Conservation (phyloP, 2,113 vertebrate genomes). For the Cinclus cinclus region DNA sequence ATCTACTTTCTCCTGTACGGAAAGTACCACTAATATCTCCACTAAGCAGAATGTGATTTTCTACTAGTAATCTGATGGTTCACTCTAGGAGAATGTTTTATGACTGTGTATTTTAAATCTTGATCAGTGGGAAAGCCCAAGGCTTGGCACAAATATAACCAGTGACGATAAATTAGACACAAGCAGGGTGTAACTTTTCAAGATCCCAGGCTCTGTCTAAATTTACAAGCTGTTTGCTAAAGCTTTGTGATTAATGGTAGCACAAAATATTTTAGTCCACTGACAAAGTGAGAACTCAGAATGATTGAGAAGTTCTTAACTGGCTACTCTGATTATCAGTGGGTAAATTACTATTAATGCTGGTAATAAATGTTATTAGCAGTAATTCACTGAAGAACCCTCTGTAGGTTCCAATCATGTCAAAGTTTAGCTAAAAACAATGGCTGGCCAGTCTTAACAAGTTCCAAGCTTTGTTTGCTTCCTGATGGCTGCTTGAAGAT, state of each 20-base stretch:
- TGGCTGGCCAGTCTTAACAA: constrained; percentile 1
- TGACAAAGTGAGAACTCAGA: constrained; percentile 55
- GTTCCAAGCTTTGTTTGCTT: not conserved
- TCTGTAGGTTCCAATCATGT: not conserved
- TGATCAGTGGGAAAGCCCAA: constrained; percentile 34
- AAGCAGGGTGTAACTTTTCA: constrained; percentile 34
- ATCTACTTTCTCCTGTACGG: not conserved
- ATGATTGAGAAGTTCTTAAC: constrained; percentile 66
- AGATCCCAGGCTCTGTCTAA: constrained; percentile 16
- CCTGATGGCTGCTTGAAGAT: not conserved
- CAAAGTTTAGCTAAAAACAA: constrained; percentile 44
- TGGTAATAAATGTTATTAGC: constrained; percentile 60
- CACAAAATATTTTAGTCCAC: constrained; percentile 72
- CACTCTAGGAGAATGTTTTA: constrained; percentile 39
- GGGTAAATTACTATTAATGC: constrained; percentile 62
- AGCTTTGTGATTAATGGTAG: constrained; percentile 53
- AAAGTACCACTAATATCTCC: not conserved
- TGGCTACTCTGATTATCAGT: constrained; percentile 58
- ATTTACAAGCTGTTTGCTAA: constrained; percentile 71
- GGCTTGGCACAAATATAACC: constrained; percentile 66
- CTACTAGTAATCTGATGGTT: not conserved
- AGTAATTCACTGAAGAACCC: constrained; percentile 50
- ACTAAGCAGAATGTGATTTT: not conserved
- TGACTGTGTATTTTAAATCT: constrained; percentile 61
- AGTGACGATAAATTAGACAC: constrained; percentile 56